phyloP scores from a whole-genome alignment of 2,797 vertebrate genomes.

The Pitangus sulphuratus region DNA sequence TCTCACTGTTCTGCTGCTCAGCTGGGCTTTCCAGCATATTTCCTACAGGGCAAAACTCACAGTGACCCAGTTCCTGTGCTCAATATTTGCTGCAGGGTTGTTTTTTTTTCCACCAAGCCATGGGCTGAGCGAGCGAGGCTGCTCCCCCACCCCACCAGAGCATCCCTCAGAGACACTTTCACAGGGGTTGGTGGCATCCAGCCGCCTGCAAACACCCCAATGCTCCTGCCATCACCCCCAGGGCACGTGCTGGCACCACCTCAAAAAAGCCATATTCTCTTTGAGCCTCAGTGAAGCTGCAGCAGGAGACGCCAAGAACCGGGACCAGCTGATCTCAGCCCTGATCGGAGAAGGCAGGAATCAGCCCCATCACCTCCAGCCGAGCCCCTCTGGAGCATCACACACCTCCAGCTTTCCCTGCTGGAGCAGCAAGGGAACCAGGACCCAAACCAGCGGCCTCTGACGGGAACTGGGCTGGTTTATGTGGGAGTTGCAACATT shows the following conservation, averaged over 20 bases:
- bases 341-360: neutral
- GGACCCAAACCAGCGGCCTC: neutral
- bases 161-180: accelerated
- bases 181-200: accelerated
- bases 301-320: neutral
- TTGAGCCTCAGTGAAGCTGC: neutral
- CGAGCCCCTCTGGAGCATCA: neutral
- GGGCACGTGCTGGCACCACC: neutral
- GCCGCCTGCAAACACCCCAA: neutral
- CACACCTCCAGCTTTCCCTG: neutral
- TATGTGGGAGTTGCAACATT: neutral
- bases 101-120: neutral
- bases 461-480: neutral
- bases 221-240: accelerated
- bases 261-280: accelerated
- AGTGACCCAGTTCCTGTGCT: neutral
- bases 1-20: neutral
- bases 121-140: accelerated
- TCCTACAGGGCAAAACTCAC: neutral
- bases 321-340: neutral
- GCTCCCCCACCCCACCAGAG: neutral
- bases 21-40: neutral
- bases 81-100: neutral
- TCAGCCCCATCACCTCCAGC: neutral
- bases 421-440: accelerated